Conservation (phyloP, 2,797 vertebrate genomes). For the Sparus aurata region DNA sequence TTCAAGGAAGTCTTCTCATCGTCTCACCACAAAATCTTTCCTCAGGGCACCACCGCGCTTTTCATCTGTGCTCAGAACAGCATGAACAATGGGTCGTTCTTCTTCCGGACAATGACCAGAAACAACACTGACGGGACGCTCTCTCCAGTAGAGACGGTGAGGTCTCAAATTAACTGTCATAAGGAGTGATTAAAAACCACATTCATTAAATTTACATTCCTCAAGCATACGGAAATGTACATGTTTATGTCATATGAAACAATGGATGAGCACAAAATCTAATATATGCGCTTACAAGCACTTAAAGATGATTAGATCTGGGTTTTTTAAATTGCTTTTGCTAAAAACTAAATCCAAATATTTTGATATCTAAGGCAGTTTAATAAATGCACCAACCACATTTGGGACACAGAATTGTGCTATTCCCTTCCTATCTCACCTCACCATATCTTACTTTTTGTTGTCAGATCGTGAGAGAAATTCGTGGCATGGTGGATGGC, state of each 20-base stretch:
- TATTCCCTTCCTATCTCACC: neutral
- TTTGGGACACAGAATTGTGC: neutral
- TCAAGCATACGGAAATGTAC: neutral
- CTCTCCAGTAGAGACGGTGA: neutral
- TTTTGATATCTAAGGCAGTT: neutral
- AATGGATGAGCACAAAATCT: neutral
- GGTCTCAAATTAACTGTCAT: neutral
- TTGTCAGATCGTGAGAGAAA: neutral
- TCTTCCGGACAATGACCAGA: neutral
- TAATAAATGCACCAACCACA: neutral
- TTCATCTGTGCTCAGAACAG: conserved; percentile 54
- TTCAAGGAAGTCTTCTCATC: neutral
- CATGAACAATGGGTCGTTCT: neutral
- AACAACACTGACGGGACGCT: rapidly evolving
- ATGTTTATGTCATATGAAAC: neutral
- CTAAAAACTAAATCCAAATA: neutral
- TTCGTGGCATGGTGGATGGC: rapidly evolving
- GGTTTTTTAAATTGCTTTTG: neutral
- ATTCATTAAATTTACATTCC: neutral
- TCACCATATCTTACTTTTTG: neutral
- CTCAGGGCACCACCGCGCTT: conserved; percentile 40
- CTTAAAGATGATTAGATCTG: neutral
- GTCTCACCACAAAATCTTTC: neutral
- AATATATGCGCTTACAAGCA: neutral
- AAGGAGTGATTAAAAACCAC: neutral